Base-by-base conservation (phyloP, 2,113 vertebrate species). In the Arothron firmamentum region DNA sequence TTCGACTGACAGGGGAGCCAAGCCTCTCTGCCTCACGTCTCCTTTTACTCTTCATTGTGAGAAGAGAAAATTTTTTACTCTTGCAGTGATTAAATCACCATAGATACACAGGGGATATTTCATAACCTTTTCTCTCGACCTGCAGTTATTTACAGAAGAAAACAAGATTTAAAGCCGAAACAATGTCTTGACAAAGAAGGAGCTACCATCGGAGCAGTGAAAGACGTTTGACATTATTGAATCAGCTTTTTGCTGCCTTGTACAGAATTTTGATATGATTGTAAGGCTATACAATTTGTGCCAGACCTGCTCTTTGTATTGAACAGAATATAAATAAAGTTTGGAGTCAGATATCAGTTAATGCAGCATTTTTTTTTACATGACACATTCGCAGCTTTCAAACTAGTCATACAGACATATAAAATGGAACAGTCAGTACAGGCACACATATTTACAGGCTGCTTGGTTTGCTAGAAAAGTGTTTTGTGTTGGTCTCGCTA, bases 361-460 rank as follows among this genome's bases (percentile, higher is more conserved):
- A 52, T 0, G 12, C 23, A 64, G 18, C 50, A 66, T 48, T 12
- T 61, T 12, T 61, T 68, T 75, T 41, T 64, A 74, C 63, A 65
- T 16, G 15, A 6, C 15, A 65, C 56, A 61, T 14, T 21, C 18
- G 16, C 21, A 77, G 60, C 56, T 0, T 13, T 60, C 8, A 61
- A 14, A 49, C 15, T 70, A 82, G 59, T 57, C 3, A 61, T 65
- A 66, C 28, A 59, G 65, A 63, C 8, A 38, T 45, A 65, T 67
- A 11, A 65, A 46, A 55, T 19, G 54, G 21, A 62, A 64, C 34
- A 38, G 12, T 38, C 6, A 6, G 66, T 6, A 48, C 41, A 77
- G 52, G 62, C 8, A 68, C 34, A 74, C 65, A 69, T 86, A 87
- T 84, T 72, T 77, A 83, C 70, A 84, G 8, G 51, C 43, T 76